Percentiles rank a stretch among this genome's conserved stretches.
Evolutionary conservation across 53 echinoderm and acorn worm genomes (phyloP).

Genomic region (Patiria pectinifera): DNA sequence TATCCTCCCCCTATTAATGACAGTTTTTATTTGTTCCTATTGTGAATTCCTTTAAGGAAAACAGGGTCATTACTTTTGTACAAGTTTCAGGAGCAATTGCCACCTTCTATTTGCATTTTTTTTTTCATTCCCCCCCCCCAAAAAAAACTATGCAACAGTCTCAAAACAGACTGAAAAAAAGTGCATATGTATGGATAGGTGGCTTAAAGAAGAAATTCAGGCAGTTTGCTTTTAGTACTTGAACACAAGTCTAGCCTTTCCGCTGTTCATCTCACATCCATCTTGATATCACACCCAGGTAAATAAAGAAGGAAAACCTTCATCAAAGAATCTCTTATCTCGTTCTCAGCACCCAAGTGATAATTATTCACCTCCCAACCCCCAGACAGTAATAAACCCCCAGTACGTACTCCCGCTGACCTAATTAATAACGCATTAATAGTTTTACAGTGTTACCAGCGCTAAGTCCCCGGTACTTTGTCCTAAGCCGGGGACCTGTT

Average conservation of each 20-base stretch:
- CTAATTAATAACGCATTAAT: conserved; percentile 54
- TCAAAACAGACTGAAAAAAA: too few relatives aligned
- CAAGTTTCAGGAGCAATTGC: too few relatives aligned
- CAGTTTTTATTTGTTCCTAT: too few relatives aligned
- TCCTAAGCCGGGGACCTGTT: conserved; percentile 29
- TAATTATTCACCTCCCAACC: conserved; percentile 42
- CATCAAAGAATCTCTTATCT: conserved; percentile 34
- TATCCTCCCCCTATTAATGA: too few relatives aligned
- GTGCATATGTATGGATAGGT: too few relatives aligned
- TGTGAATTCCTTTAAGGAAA: too few relatives aligned
- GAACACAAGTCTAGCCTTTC: background rate
- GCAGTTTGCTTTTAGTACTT: background rate
- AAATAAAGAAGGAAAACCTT: conserved; percentile 1
- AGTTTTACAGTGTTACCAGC: conserved; percentile 38
- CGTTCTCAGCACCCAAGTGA: conserved; percentile 1
- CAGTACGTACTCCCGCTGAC: conserved; percentile 40
- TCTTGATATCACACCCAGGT: conserved; percentile 20
- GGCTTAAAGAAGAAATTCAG: too few relatives aligned
- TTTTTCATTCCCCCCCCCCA: too few relatives aligned
- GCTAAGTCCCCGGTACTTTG: conserved; percentile 50
- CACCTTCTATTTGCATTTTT: too few relatives aligned
- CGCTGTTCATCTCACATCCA: background rate
- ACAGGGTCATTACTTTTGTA: too few relatives aligned
- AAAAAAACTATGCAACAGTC: too few relatives aligned
- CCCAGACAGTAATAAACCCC: conserved; percentile 47